These are phyloP conservation scores for Pampusana beccarii DNA, from an alignment of 2,113 vertebrate genomes.

Conservation along the genomic window DNA sequence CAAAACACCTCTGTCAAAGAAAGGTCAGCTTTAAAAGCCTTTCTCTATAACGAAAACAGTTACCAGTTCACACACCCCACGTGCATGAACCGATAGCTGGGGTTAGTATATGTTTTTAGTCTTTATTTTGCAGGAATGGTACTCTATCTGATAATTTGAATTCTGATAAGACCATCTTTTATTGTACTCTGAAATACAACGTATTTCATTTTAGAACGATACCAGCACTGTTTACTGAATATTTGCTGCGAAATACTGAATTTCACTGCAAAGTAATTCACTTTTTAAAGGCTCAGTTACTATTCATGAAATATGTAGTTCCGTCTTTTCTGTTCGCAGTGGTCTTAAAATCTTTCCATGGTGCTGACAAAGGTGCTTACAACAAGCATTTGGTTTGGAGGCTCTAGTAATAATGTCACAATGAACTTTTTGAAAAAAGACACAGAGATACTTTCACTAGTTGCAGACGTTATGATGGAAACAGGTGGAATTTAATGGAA, in stretches of 20 bases:
- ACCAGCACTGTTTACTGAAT: background rate
- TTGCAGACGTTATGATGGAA: background rate
- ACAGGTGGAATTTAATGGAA: background rate
- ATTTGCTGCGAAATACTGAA: background rate
- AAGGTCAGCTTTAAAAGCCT: background rate
- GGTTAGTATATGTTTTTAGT: background rate
- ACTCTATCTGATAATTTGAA: background rate
- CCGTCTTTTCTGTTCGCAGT: background rate
- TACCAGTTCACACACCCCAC: background rate
- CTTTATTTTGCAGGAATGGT: background rate
- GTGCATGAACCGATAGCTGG: background rate
- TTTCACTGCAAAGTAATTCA: background rate
- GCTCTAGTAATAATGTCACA: background rate
- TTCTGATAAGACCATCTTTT: background rate
- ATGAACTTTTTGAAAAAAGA: background rate
- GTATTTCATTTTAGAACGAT: background rate
- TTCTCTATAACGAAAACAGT: background rate
- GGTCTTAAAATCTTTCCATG: background rate
- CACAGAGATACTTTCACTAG: background rate
- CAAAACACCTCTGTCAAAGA: background rate
- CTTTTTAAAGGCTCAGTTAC: background rate
- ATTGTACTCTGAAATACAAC: background rate
- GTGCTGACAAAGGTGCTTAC: background rate
- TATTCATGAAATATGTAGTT: background rate
- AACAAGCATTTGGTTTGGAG: background rate